Conservation (phyloP, 2,113 vertebrate species). For the Halcyon senegalensis region DNA sequence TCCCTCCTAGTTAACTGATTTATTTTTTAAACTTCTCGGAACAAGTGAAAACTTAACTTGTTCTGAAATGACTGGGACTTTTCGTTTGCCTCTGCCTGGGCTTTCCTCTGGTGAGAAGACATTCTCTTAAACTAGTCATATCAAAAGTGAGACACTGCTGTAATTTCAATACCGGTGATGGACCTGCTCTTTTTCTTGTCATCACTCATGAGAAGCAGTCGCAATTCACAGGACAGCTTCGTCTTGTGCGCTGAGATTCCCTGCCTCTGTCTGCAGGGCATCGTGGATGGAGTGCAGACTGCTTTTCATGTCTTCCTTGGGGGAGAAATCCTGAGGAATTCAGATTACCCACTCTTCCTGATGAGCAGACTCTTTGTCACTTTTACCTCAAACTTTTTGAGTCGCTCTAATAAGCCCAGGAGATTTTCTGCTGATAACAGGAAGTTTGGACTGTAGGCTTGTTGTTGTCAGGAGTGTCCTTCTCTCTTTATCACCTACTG, state of each 20-base stretch:
- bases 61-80: neutral
- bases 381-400: neutral
- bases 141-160: neutral
- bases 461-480: neutral
- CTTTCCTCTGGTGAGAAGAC: neutral
- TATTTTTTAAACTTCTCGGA: neutral
- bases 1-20: neutral
- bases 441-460: neutral
- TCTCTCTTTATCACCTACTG: neutral
- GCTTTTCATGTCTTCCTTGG: neutral
- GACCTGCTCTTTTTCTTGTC: neutral
- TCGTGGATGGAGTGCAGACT: neutral
- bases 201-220: neutral
- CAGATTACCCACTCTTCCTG: neutral
- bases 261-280: neutral
- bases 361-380: neutral
- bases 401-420: neutral
- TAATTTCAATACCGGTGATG: neutral
- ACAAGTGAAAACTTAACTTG: neutral
- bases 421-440: neutral
- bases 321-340: neutral
- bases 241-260: neutral
- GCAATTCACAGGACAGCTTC: neutral
- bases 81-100: neutral
- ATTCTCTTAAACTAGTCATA: neutral